Percentiles rank a stretch among this genome's conserved stretches.
Evolutionary conservation across 2,797 vertebrate species (phyloP).

Genomic region (Uromys caudimaculatus): DNA sequence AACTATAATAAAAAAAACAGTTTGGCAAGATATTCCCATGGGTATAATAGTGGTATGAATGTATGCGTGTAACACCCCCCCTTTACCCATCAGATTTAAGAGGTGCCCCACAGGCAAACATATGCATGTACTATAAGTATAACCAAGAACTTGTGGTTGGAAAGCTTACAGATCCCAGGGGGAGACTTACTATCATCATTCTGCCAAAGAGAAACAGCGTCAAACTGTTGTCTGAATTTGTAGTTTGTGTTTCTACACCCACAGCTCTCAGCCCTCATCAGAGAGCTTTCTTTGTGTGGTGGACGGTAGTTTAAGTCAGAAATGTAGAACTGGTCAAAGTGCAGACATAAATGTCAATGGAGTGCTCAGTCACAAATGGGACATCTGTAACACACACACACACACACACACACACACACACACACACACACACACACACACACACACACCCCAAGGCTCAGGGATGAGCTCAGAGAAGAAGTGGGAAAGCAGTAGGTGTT

Average conservation of each 20-base stretch:
- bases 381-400: neutral
- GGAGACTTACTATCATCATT: neutral
- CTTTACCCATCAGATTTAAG: neutral
- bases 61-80: neutral
- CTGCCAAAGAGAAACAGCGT: neutral
- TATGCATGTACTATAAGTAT: neutral
- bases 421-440: neutral
- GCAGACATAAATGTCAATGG: neutral
- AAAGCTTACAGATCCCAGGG: neutral
- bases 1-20: neutral
- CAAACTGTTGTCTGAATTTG: neutral
- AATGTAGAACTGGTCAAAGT: neutral
- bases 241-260: neutral
- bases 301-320: neutral
- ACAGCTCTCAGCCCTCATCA: neutral
- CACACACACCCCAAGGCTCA: neutral
- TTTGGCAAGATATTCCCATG: neutral
- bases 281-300: neutral
- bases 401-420: neutral
- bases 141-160: neutral
- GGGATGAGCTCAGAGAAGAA: neutral
- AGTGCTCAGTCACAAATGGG: neutral
- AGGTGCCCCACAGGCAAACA: neutral
- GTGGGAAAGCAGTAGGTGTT: neutral
- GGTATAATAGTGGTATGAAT: neutral